A percentile compares a stretch with the other conserved stretches of the same genome.
These are phyloP conservation scores for Magallana ariakensis DNA, from an alignment of 1,140 invertebrate species.

Conservation along the genomic window DNA sequence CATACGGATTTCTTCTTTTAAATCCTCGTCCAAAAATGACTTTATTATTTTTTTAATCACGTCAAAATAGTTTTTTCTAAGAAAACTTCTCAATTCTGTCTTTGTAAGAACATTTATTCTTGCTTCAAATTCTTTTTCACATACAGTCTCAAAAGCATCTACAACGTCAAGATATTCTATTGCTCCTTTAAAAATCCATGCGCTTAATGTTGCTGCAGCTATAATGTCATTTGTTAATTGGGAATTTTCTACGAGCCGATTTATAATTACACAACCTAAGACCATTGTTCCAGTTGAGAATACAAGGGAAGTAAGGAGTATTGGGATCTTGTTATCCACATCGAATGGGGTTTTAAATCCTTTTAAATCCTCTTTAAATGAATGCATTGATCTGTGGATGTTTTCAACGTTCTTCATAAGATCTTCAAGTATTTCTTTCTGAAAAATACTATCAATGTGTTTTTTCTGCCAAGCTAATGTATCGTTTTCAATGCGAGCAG, in stretches of 20 bases:
- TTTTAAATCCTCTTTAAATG: not conserved
- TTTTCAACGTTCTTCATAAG: not conserved
- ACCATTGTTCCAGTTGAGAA: not conserved
- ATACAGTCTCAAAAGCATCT: not conserved
- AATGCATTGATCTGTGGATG: not conserved
- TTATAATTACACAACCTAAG: not conserved
- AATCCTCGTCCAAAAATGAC: not conserved
- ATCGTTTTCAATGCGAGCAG: not conserved
- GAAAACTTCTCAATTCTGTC: not conserved
- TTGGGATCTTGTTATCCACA: not conserved
- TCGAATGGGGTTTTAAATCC: constrained; percentile 1
- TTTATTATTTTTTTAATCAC: not conserved
- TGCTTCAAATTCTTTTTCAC: not conserved
- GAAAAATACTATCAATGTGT: not conserved
- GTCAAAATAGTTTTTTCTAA: not conserved
- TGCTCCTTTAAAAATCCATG: not conserved
- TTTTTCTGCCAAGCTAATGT: not conserved
- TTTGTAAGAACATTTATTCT: not conserved
- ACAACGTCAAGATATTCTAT: not conserved
- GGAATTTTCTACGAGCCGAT: not conserved
- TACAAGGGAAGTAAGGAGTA: not conserved
- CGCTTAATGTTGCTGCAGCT: not conserved
- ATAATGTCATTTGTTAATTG: not conserved
- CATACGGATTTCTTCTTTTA: not conserved
- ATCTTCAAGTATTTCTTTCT: not conserved